Base-by-base conservation (phyloP, 2,888 invertebrate species). In the Leptopilina syphax region DNA sequence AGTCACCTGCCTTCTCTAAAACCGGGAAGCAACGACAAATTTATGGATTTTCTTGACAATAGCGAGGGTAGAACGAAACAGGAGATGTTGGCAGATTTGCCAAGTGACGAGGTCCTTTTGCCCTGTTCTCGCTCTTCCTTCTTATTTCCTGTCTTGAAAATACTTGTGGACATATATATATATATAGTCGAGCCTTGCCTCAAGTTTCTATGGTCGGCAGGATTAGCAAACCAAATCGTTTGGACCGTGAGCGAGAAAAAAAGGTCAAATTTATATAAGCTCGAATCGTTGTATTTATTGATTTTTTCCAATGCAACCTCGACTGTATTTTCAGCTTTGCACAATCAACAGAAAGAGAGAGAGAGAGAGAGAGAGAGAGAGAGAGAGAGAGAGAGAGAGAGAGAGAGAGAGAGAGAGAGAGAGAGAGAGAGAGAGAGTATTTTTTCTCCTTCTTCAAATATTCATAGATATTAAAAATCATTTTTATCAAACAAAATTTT, bases 51-150 rank as follows among this genome's bases (percentile, higher is more conserved):
- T 84, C 85, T 82, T 86, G 86, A 85, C 87, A 86, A 85, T 84
- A 79, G 50, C 50, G 83, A 77, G 76, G 82, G 82, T 84, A 81
- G 68, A 79, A 81, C 78, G 77, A 80, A 81, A 79, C 81, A 79
- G 83, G 83, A 82, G 82, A 85, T 88, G 85, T 87, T 88, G 89
- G 88, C 87, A 84, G 84, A 87, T 86, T 82, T 79, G 86, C 87
- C 88, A 86, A 86, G 82, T 83, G 80, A 84, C 81, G 77, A 82
- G 13, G 18, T 13, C 63, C 12, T 10, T 65, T 41, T 34, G 27
- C 65, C 34, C 41, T 65, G 27, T 65, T 57, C 57, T 73, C 7
- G 3, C 54, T 34, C 57, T 73, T 63, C 9, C 12, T 50, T 68
- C 73, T 73, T 73, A 54, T 73, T 73, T 73, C 57, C 54, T n/a